phyloP scores from a whole-genome alignment of 2,113 vertebrate genomes.

The Eurypyga helias region DNA sequence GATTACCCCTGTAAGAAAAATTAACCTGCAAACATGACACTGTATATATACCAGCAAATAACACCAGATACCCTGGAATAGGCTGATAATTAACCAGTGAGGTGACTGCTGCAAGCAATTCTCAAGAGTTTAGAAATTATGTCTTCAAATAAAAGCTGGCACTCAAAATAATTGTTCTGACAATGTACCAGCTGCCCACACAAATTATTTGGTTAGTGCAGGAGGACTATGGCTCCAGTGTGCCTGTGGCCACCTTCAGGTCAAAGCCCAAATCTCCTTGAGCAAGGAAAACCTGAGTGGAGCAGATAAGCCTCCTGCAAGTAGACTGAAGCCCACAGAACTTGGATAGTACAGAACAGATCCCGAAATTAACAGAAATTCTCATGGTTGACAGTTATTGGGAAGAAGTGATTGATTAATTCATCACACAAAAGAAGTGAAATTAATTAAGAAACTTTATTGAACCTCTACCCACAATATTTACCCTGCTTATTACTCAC shows the following conservation, averaged over 20 bases:
- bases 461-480: not conserved
- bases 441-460: not conserved
- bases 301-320: not conserved
- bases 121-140: not conserved
- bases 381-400: not conserved
- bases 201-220: not conserved
- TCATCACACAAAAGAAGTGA: not conserved
- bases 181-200: rapidly evolving
- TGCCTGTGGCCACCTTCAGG: not conserved
- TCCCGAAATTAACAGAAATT: not conserved
- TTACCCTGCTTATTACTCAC: not conserved
- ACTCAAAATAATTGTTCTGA: not conserved
- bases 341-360: not conserved
- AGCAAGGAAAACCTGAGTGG: not conserved
- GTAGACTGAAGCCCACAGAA: not conserved
- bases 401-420: not conserved
- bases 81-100: not conserved
- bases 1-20: not conserved
- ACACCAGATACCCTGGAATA: not conserved
- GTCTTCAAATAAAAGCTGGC: not conserved
- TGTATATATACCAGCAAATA: not conserved
- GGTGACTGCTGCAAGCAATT: not conserved
- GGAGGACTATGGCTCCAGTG: not conserved
- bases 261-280: not conserved
- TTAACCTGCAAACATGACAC: not conserved